phyloP scores from a whole-genome alignment of 2,888 invertebrate genomes.

The Anorthoa munda region DNA sequence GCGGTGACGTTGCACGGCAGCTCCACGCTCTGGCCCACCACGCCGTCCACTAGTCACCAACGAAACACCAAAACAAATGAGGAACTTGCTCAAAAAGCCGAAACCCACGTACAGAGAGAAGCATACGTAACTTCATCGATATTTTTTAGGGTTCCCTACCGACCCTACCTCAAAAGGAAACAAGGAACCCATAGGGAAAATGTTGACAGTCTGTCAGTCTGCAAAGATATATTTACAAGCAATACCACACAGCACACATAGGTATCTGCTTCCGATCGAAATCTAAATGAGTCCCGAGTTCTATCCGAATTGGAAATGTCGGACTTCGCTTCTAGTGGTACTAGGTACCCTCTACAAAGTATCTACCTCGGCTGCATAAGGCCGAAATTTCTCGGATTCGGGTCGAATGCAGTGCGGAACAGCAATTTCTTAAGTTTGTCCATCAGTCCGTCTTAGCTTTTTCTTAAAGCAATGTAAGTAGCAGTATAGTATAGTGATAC shows the following conservation, averaged over 20 bases:
- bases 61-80: neutral
- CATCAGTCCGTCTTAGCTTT: neutral
- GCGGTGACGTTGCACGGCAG: slow-evolving; percentile 85
- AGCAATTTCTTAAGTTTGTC: neutral
- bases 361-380: neutral
- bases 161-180: neutral
- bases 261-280: neutral
- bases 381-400: slow-evolving; percentile 4
- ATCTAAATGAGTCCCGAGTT: neutral
- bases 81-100: neutral
- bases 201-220: neutral
- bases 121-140: neutral
- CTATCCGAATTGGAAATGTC: neutral
- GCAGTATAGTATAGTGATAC: no score
- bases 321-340: neutral
- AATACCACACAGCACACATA: no score
- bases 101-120: neutral
- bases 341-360: no score
- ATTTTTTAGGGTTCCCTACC: neutral
- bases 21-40: slow-evolving; percentile 82
- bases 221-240: no score
- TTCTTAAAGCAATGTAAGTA: neutral
- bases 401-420: slow-evolving; percentile 3
- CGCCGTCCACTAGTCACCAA: slow-evolving; percentile 79
- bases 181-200: no score